phyloP scores from a whole-genome alignment of 2,797 vertebrate species.

The Argentina silus region DNA sequence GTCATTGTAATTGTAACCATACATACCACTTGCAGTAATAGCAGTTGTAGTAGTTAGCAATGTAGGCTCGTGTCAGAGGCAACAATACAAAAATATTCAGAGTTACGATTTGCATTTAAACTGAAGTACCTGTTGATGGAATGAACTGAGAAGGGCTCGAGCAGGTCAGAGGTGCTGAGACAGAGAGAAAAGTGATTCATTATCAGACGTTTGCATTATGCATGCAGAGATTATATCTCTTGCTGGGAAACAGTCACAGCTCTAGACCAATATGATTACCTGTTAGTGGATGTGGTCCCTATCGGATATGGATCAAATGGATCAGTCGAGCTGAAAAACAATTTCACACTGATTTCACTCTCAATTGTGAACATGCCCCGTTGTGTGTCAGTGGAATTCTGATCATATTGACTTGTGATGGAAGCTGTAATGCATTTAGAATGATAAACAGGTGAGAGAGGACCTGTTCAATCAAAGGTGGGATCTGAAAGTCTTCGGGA shows the following conservation, averaged over 20 bases:
- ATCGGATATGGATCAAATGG: constrained; percentile 79
- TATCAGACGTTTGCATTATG: constrained; percentile 74
- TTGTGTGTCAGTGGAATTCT: constrained; percentile 74
- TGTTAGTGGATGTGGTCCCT: constrained; percentile 74
- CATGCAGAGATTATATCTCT: constrained; percentile 67
- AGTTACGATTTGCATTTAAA: constrained; percentile 47
- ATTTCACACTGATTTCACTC: constrained; percentile 82
- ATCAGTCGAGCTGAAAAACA: constrained; percentile 80
- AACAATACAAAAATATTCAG: constrained; percentile 15
- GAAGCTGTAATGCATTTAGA: constrained; percentile 75
- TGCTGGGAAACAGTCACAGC: constrained; percentile 70
- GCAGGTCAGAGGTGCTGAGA: constrained; percentile 70
- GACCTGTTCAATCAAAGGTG: constrained; percentile 60
- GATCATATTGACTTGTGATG: constrained; percentile 77
- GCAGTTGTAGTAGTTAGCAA: too few species aligned
- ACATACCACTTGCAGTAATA: too few species aligned
- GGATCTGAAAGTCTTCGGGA: constrained; percentile 43
- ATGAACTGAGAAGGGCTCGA: constrained; percentile 59
- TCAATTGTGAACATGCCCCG: constrained; percentile 71
- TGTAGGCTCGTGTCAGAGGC: too few species aligned
- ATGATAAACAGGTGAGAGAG: constrained; percentile 66
- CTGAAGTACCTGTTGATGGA: constrained; percentile 69
- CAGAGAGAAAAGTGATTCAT: constrained; percentile 67
- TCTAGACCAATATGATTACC: constrained; percentile 78
- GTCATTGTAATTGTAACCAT: too few species aligned